Percentiles rank a stretch among this genome's conserved stretches.
These are phyloP conservation scores for Tenthredo mesomela DNA, from an alignment of 2,888 invertebrate genomes.

Conservation along the genomic window DNA sequence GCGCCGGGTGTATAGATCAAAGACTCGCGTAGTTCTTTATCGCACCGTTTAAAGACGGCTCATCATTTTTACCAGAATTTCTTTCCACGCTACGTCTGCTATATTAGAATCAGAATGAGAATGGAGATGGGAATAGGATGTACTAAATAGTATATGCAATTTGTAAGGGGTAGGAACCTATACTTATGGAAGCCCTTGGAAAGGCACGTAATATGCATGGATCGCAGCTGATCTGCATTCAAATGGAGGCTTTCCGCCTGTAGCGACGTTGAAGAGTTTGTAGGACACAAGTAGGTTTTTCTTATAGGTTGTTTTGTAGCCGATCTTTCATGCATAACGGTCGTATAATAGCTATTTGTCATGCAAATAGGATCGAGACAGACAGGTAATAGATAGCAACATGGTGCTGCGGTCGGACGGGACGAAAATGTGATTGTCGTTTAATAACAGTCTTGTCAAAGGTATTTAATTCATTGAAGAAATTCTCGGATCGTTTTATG, in stretches of 20 bases:
- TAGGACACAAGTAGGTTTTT: slow-evolving; percentile 35
- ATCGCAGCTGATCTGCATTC: slow-evolving; percentile 50
- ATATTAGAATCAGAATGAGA: background rate
- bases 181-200: slow-evolving; percentile 27
- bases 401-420: background rate
- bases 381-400: slow-evolving; percentile 44
- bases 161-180: slow-evolving; percentile 31
- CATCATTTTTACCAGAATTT: background rate
- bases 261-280: slow-evolving; percentile 34
- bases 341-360: slow-evolving; percentile 48
- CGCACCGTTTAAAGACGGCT: slow-evolving; percentile 19
- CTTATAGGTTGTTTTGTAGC: slow-evolving; percentile 46
- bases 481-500: slow-evolving; percentile 27
- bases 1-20: slow-evolving; percentile 8
- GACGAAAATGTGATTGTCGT: slow-evolving; percentile 42
- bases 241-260: slow-evolving; percentile 50
- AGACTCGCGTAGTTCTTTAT: background rate
- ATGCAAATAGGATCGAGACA: slow-evolving; percentile 49
- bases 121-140: background rate
- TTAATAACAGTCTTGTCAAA: slow-evolving; percentile 48
- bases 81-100: slow-evolving; percentile 2
- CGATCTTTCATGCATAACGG: slow-evolving; percentile 51
- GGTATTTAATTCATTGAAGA: slow-evolving; percentile 25
- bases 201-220: slow-evolving; percentile 46
- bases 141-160: slow-evolving; percentile 20